phyloP scores from a whole-genome alignment of 2,113 vertebrate species.

The Nicator chloris region DNA sequence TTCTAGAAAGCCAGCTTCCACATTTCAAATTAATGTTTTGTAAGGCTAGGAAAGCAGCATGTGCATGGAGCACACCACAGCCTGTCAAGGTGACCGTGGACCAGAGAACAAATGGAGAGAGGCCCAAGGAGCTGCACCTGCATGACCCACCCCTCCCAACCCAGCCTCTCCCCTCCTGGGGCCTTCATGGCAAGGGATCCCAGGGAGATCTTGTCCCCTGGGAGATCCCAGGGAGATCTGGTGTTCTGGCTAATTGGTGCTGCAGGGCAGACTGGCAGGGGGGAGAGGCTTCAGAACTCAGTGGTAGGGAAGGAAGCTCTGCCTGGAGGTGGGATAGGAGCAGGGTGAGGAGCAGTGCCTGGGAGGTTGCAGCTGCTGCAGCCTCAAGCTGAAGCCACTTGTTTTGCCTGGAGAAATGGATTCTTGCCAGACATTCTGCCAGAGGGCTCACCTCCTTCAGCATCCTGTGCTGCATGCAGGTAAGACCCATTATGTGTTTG shows the following conservation, averaged over 20 bases:
- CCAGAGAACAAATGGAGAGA: accelerated
- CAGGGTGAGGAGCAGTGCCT: not conserved
- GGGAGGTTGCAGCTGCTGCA: not conserved
- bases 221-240: not conserved
- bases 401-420: not conserved
- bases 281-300: not conserved
- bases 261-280: not conserved
- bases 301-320: not conserved
- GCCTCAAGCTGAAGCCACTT: not conserved
- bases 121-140: not conserved
- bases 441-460: not conserved
- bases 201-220: not conserved
- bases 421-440: not conserved
- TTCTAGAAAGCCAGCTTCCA: not conserved
- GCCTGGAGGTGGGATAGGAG: not conserved
- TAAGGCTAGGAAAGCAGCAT: not conserved
- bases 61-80: not conserved
- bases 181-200: not conserved
- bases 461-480: not conserved
- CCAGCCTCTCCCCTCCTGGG: not conserved
- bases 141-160: not conserved
- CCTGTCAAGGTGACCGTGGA: not conserved
- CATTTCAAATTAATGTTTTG: not conserved
- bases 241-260: not conserved
- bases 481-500: accelerated